Conservation (phyloP, 2,888 invertebrate genomes). For the Phortica magna region DNA sequence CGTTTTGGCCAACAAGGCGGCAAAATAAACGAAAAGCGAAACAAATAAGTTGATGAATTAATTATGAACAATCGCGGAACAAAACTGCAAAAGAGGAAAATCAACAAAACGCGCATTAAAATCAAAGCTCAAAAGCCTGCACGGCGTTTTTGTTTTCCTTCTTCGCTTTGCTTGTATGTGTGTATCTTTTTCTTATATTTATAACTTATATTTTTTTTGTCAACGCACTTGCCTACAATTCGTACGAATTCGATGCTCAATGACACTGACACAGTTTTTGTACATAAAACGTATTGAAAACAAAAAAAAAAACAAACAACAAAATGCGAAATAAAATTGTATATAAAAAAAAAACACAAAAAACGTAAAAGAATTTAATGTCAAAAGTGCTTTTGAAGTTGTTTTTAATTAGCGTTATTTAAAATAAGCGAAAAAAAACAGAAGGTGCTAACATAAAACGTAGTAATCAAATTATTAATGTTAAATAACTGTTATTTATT, state of each 20-base stretch:
- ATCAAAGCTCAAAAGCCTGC: constrained; percentile 8
- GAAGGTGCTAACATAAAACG: background rate
- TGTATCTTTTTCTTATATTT: background rate
- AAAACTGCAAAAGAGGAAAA: constrained; percentile 37
- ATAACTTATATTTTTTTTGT: background rate
- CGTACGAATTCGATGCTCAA: constrained; percentile 33
- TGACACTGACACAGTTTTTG: constrained; percentile 61
- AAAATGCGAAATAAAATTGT: constrained; percentile 16
- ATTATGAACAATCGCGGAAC: constrained; percentile 55
- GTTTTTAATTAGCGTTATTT: background rate
- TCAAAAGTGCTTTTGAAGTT: background rate
- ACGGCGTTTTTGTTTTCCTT: background rate
- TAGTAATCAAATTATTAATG: background rate
- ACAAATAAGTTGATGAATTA: constrained; percentile 47
- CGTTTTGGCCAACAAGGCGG: background rate
- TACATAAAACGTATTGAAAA: constrained; percentile 3
- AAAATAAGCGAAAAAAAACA: background rate
- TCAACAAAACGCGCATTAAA: constrained; percentile 29
- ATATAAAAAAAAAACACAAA: constrained; percentile 31
- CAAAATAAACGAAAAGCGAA: constrained; percentile 21
- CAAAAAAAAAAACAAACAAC: constrained; percentile 11
- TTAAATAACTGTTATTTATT: background rate
- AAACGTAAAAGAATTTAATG: constrained; percentile 25
- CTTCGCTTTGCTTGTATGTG: background rate
- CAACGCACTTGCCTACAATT: constrained; percentile 23